These are phyloP conservation scores for Phortica okadai DNA, from an alignment of 2,888 invertebrate species.

Conservation along the genomic window DNA sequence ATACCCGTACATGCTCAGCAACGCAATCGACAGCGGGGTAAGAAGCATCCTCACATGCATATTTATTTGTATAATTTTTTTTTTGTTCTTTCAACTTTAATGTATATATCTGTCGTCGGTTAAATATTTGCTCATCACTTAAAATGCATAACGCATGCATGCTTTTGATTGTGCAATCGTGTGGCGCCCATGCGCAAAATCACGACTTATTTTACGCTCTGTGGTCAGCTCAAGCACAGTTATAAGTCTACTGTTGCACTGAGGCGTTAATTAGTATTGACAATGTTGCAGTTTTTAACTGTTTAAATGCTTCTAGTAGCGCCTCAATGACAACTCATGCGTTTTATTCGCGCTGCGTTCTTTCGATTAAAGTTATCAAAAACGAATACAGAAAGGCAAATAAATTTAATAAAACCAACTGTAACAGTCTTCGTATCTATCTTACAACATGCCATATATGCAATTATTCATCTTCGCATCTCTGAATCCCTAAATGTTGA, in stretches of 20 bases:
- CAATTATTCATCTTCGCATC: too few species aligned
- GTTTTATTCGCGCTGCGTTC: too few species aligned
- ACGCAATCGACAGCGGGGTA: slow-evolving; percentile 72
- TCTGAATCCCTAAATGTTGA: too few species aligned
- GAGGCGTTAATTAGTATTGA: slow-evolving; percentile 6
- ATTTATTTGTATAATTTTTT: neutral
- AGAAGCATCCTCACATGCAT: slow-evolving; percentile 47
- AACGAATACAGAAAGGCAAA: too few species aligned
- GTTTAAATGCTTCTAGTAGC: neutral
- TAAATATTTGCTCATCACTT: slow-evolving; percentile 35
- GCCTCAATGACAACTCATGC: neutral
- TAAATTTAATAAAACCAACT: too few species aligned
- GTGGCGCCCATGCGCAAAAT: slow-evolving; percentile 15
- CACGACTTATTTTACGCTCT: slow-evolving; percentile 14
- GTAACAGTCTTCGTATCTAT: too few species aligned
- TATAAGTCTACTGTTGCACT: neutral
- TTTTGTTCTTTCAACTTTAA: neutral
- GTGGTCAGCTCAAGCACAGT: slow-evolving; percentile 5
- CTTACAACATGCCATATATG: too few species aligned
- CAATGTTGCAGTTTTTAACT: neutral
- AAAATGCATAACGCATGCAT: slow-evolving; percentile 18
- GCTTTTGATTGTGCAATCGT: slow-evolving; percentile 3
- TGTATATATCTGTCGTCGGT: neutral
- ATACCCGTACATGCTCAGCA: slow-evolving; percentile 65
- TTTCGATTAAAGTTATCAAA: too few species aligned